Base-by-base conservation (phyloP, 2,113 vertebrate genomes). In the Pyxicephalus adspersus region DNA sequence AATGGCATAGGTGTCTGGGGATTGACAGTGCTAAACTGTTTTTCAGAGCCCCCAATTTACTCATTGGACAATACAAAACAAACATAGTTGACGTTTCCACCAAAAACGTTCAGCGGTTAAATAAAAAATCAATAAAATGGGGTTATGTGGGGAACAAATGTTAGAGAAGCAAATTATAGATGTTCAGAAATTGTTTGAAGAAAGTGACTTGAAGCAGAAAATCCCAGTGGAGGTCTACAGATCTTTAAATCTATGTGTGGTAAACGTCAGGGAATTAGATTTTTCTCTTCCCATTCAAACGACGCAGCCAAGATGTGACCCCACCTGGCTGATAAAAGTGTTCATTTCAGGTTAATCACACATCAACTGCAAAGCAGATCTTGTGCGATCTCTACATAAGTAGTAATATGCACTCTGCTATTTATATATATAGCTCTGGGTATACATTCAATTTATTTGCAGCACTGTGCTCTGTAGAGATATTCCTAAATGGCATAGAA, bases 231-330 rank as follows among this genome's bases (percentile, higher is more conserved):
- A 67, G 26, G 29, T 45, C 52, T 68, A 51, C 17, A 31, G 60
- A 67, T 78, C 51, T 66, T n/a, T 78, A 66, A 78, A 52, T 51
- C 50, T 52, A 23, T 54, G 11, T 38, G 25, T 31, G 19, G 28
- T 55, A 65, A 77, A 77, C 75, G 54, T 52, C 17, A 54, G 75
- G 75, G 75, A 64, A 77, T 77, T 77, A 54, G 45, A 77, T 77
- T 52, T 64, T n/a, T 66, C 38, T 64, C 67, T 26, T 76, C 64
- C 58, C 60, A 64, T 64, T 50, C 73, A 76, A 28, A 76, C 8
- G 72, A 60, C 23, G 26, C 68, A 28, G 73, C 29, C 45, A 17
- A 77, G 45, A 64, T 54, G 25, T 77, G 45, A 77, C 45, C 74
- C 38, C 60, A 31, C 75, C 23, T 77, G 75, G 28, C 75, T 65